Evolutionary conservation across 2,888 invertebrate species (phyloP).

Genomic region (Ophraella communa): DNA sequence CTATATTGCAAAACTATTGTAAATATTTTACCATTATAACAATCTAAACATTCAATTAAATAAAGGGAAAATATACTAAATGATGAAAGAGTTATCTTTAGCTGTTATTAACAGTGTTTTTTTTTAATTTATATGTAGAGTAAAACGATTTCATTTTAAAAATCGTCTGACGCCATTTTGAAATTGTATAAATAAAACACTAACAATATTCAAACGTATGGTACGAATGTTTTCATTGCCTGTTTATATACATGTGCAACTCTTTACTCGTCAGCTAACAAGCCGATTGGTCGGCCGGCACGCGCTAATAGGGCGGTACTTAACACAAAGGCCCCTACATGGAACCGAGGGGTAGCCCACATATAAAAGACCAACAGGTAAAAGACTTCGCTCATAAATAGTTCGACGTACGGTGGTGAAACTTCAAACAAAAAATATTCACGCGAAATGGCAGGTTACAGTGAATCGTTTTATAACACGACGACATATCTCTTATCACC

Average conservation of each 20-base stretch:
- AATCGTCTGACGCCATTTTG: constrained; percentile 14
- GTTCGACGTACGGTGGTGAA: constrained; percentile 35
- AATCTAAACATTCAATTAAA: too few species aligned
- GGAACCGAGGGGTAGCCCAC: constrained; percentile 44
- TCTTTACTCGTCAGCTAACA: constrained; percentile 25
- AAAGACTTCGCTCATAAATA: constrained; percentile 34
- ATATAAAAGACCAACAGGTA: constrained; percentile 52
- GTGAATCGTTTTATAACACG: constrained; percentile 51
- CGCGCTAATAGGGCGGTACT: constrained; percentile 50
- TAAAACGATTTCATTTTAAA: background rate
- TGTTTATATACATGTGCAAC: constrained; percentile 32
- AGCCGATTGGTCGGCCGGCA: constrained; percentile 52
- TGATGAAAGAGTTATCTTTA: too few species aligned
- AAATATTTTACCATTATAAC: too few species aligned
- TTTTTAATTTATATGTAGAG: too few species aligned
- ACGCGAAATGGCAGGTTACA: constrained; percentile 41
- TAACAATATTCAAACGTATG: background rate
- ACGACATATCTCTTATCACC: constrained; percentile 53
- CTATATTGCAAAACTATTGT: too few species aligned
- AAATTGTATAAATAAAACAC: constrained; percentile 20
- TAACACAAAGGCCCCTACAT: constrained; percentile 41
- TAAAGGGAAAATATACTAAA: too few species aligned
- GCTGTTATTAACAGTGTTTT: too few species aligned
- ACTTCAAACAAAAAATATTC: constrained; percentile 15
- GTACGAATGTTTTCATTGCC: constrained; percentile 20